These are phyloP conservation scores for Pogona vitticeps DNA, from an alignment of 2,113 vertebrate species.

Conservation along the genomic window DNA sequence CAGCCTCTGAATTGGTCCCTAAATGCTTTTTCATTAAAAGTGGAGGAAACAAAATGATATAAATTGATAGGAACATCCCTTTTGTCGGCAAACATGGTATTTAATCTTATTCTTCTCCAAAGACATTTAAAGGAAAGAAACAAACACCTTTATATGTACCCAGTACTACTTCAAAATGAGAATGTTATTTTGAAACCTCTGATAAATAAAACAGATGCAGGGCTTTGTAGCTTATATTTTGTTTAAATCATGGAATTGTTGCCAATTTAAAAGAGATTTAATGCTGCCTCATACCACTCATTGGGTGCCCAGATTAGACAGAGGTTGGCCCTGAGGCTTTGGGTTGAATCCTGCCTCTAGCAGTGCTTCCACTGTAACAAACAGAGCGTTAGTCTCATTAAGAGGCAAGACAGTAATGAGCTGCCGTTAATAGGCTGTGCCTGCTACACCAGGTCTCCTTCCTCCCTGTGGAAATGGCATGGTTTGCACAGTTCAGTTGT, in stretches of 20 bases:
- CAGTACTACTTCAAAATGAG: background rate
- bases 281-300: background rate
- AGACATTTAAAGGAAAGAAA: background rate
- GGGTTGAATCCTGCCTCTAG: conserved; percentile 1
- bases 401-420: conserved; percentile 20
- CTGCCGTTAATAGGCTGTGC: background rate
- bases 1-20: background rate
- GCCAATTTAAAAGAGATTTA: conserved; percentile 26
- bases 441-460: background rate
- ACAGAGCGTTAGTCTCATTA: conserved; percentile 23
- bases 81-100: background rate
- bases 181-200: background rate
- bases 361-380: background rate
- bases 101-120: background rate
- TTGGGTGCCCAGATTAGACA: conserved; percentile 1
- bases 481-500: conserved; percentile 1
- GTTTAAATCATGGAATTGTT: background rate
- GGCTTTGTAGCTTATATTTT: background rate
- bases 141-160: background rate
- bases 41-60: background rate
- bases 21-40: background rate
- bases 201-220: background rate
- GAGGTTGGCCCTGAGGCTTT: background rate
- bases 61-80: background rate
- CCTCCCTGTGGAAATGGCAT: background rate